These are phyloP conservation scores for Sternotherus odoratus DNA, from an alignment of 2,797 vertebrate species.

Conservation along the genomic window DNA sequence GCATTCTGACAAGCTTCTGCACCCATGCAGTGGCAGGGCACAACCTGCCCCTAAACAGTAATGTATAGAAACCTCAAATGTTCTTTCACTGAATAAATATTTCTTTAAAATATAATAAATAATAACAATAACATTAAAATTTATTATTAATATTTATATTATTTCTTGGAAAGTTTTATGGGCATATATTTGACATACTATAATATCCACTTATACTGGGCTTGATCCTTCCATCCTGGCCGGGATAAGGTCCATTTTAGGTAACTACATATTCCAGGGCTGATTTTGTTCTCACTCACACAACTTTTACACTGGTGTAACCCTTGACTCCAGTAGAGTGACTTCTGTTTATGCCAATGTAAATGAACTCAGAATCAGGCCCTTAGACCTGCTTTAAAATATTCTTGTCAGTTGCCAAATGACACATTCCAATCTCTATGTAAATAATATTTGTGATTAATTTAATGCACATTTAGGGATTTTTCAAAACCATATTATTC, in stretches of 20 bases:
- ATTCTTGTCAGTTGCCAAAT: not conserved
- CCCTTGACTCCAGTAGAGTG: constrained; percentile 1
- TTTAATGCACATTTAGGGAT: constrained; percentile 29
- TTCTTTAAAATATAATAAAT: not conserved
- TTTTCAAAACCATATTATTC: constrained; percentile 44
- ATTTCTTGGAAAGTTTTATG: constrained; percentile 37
- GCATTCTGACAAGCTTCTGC: rapidly evolving
- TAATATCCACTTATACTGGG: constrained; percentile 27
- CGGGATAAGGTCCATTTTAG: constrained; percentile 20
- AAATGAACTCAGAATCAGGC: constrained; percentile 31
- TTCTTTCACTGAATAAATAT: not conserved
- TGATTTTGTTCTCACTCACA: constrained; percentile 41
- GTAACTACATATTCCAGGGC: constrained; percentile 16
- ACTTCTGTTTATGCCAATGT: not conserved
- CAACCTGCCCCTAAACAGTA: not conserved
- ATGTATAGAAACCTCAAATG: constrained; percentile 30
- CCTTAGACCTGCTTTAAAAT: constrained; percentile 15
- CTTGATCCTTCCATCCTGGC: not conserved
- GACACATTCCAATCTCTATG: constrained; percentile 24
- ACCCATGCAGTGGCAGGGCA: not conserved
- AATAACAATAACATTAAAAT: too few relatives aligned
- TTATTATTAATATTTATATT: not conserved
- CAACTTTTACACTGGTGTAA: not conserved
- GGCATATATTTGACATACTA: not conserved
- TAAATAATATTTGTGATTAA: constrained; percentile 59